Percentiles rank a stretch among this genome's conserved stretches.
These are phyloP conservation scores for Anoplolepis gracilipes DNA, from an alignment of 1,140 invertebrate species.

Conservation along the genomic window DNA sequence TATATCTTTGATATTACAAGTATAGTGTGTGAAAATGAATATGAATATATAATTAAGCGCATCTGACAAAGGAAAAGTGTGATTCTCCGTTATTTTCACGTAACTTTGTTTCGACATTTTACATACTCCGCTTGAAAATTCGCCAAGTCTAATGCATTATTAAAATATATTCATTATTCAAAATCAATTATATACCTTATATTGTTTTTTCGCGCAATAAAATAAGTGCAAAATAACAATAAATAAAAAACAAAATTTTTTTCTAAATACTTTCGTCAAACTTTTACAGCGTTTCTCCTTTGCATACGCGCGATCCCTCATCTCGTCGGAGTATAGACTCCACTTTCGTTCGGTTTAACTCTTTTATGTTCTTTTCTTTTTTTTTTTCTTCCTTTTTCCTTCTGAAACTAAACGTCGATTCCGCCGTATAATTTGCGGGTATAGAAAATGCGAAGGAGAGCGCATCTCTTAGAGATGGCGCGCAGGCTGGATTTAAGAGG, in stretches of 20 bases:
- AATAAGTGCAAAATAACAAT: no score
- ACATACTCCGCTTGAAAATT: background rate
- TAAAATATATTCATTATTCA: slow-evolving; percentile 14
- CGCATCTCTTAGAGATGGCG: slow-evolving; percentile 68
- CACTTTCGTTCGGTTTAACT: slow-evolving; percentile 57
- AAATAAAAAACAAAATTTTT: slow-evolving; percentile 34
- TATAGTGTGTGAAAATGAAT: background rate
- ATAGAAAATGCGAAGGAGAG: slow-evolving; percentile 66
- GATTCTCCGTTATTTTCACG: background rate
- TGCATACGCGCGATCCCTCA: slow-evolving; percentile 17
- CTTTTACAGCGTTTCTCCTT: slow-evolving; percentile 48
- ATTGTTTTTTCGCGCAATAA: background rate
- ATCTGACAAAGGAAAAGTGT: background rate
- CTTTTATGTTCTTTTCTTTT: slow-evolving; percentile 22
- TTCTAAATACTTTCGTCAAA: background rate
- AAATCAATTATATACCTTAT: slow-evolving; percentile 11
- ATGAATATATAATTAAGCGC: background rate
- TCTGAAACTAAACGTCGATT: slow-evolving; percentile 65
- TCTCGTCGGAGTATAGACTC: slow-evolving; percentile 23
- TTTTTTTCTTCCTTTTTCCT: background rate
- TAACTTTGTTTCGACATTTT: background rate
- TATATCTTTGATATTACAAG: background rate
- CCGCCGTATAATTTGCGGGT: slow-evolving; percentile 74
- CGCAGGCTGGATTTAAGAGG: slow-evolving; percentile 74
- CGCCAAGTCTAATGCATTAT: background rate